These are phyloP conservation scores for Leptinotarsa juncta DNA, from an alignment of 2,888 invertebrate genomes.

Conservation along the genomic window DNA sequence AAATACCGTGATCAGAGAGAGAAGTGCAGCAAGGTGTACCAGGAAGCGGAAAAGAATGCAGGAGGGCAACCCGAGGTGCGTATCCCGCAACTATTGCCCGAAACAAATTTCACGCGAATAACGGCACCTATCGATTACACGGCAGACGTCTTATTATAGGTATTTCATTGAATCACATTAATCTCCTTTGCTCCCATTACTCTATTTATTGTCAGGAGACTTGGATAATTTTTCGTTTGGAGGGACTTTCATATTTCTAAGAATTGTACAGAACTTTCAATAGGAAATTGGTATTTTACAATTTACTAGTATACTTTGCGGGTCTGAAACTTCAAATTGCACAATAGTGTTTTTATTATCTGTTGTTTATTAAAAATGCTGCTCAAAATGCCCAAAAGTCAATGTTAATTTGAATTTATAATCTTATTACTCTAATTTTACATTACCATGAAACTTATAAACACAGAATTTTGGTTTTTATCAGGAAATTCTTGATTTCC, in stretches of 20 bases:
- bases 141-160: constrained; percentile 65
- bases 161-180: constrained; percentile 52
- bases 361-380: too few relatives aligned
- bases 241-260: not conserved
- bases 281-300: too few relatives aligned
- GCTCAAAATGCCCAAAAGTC: too few relatives aligned
- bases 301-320: too few relatives aligned
- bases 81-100: constrained; percentile 66
- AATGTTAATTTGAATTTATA: too few relatives aligned
- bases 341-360: too few relatives aligned
- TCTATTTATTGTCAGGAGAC: constrained; percentile 37
- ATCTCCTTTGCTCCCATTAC: constrained; percentile 38
- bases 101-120: constrained; percentile 62
- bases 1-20: constrained; percentile 71
- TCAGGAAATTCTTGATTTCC: too few relatives aligned
- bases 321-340: too few relatives aligned
- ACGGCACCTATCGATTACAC: constrained; percentile 66
- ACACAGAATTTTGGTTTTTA: too few relatives aligned
- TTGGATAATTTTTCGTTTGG: constrained; percentile 18
- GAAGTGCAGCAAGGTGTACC: constrained; percentile 70
- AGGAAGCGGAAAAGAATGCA: constrained; percentile 69
- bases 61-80: constrained; percentile 69
- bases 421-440: too few relatives aligned
- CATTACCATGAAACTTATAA: too few relatives aligned
- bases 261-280: not conserved